Percentiles rank a stretch among this genome's conserved stretches.
These are phyloP conservation scores for Falco biarmicus DNA, from an alignment of 2,797 vertebrate species.

Conservation along the genomic window DNA sequence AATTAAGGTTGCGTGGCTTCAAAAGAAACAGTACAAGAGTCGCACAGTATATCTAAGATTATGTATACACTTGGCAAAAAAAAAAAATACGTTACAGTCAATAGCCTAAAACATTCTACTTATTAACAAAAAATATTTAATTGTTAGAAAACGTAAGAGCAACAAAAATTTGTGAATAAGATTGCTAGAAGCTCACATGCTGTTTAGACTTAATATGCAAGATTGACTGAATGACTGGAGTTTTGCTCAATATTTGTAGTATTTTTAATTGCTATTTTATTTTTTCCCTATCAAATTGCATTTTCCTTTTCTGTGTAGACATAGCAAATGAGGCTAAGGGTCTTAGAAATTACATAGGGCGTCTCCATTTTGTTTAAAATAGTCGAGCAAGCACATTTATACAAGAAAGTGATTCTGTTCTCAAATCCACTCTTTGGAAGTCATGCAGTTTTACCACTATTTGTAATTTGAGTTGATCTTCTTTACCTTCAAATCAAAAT, in stretches of 20 bases:
- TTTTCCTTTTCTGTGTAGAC: background rate
- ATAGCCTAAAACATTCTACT: background rate
- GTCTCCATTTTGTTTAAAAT: background rate
- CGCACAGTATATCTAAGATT: background rate
- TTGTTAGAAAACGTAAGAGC: background rate
- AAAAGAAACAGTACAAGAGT: background rate
- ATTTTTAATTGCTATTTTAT: background rate
- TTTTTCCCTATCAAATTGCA: background rate
- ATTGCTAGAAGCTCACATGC: background rate
- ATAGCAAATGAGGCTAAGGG: background rate
- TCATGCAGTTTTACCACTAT: background rate
- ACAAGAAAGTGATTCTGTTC: background rate
- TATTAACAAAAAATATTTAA: background rate
- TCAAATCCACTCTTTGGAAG: background rate
- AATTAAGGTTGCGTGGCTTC: background rate
- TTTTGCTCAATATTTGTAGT: background rate
- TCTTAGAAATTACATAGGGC: background rate
- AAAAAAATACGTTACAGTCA: background rate
- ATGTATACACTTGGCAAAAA: background rate
- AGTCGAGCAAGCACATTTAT: background rate
- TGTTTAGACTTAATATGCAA: background rate
- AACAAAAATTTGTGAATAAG: background rate
- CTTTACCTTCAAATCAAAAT: background rate
- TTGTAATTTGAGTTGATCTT: background rate
- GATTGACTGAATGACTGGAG: conserved; percentile 13